These are phyloP conservation scores for Agrotis puta DNA, from an alignment of 2,888 invertebrate species.

Conservation along the genomic window DNA sequence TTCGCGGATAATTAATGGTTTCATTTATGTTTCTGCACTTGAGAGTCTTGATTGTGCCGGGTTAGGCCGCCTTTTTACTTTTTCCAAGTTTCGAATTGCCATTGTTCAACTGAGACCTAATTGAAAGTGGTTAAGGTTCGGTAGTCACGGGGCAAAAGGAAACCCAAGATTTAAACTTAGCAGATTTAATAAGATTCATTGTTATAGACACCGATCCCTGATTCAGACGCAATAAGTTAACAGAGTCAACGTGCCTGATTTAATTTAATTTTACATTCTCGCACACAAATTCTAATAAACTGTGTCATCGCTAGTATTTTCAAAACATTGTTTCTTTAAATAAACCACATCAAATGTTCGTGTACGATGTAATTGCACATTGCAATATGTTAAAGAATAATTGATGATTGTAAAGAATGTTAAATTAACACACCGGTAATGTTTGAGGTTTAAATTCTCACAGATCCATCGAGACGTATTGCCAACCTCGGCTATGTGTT, in stretches of 20 bases:
- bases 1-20: conserved; percentile 90
- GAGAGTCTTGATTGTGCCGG: conserved; percentile 88
- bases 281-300: conserved; percentile 23
- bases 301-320: conserved; percentile 7
- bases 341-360: conserved; percentile 31
- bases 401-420: conserved; percentile 47
- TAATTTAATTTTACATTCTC: conserved; percentile 16
- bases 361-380: conserved; percentile 40
- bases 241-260: not conserved
- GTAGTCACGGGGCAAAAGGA: conserved; percentile 67
- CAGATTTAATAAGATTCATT: conserved; percentile 15
- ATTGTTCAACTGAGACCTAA: conserved; percentile 84
- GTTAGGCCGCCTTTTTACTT: conserved; percentile 83
- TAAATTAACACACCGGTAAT: conserved; percentile 30
- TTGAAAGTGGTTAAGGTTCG: conserved; percentile 82
- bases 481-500: conserved; percentile 53
- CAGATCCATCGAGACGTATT: conserved; percentile 60
- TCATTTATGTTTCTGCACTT: conserved; percentile 91
- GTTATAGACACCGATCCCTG: not conserved
- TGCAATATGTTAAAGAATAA: conserved; percentile 53
- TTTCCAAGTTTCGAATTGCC: conserved; percentile 85
- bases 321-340: conserved; percentile 28
- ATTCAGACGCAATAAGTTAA: conserved; percentile 4
- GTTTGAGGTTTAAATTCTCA: conserved; percentile 59
- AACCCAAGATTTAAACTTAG: conserved; percentile 17